phyloP scores from a whole-genome alignment of 1,140 invertebrate species.

The Watersipora subatra region DNA sequence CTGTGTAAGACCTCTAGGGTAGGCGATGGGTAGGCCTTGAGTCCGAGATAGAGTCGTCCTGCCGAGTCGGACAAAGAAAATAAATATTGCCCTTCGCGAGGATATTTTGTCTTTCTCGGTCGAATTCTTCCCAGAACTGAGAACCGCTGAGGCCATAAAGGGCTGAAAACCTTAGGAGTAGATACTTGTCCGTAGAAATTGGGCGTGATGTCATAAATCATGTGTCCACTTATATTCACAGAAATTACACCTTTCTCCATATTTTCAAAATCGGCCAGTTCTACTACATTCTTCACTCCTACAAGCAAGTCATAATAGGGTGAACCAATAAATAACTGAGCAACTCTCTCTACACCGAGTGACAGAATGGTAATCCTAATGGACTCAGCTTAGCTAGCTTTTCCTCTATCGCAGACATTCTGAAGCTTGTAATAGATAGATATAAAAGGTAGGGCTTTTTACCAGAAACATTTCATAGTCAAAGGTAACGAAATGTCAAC shows the following conservation, averaged over 20 bases:
- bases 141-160: not conserved
- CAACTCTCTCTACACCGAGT: too few relatives aligned
- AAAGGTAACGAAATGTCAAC: too few relatives aligned
- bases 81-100: not conserved
- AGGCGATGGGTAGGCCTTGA: not conserved
- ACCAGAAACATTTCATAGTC: too few relatives aligned
- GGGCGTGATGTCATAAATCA: conserved; percentile 3
- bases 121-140: not conserved
- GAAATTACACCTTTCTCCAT: conserved; percentile 1
- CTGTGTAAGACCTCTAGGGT: not conserved
- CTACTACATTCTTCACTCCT: not conserved
- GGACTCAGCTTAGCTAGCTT: too few relatives aligned
- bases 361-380: too few relatives aligned
- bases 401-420: too few relatives aligned
- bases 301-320: too few relatives aligned
- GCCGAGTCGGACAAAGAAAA: not conserved
- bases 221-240: not conserved
- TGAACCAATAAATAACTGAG: too few relatives aligned
- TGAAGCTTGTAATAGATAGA: too few relatives aligned
- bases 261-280: not conserved
- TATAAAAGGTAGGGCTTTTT: too few relatives aligned
- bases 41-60: not conserved
- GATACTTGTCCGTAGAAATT: conserved; percentile 3
- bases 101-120: not conserved
- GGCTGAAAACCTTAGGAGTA: not conserved